Conservation (phyloP, 1,140 invertebrate species). For the Hormaphis cornu region DNA sequence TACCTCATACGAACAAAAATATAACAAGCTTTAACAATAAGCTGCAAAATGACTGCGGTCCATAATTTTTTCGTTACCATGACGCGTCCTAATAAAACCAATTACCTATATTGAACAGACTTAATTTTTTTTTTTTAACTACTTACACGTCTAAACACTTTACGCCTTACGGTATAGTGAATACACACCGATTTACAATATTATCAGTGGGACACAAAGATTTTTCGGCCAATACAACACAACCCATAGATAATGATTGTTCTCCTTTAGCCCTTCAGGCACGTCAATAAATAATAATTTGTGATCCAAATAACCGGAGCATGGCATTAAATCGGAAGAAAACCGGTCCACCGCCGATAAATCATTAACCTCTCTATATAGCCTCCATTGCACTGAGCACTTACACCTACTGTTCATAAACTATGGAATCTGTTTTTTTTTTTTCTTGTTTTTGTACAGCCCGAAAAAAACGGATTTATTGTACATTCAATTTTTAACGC, state of each 20-base stretch:
- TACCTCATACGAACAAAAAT: too few relatives aligned
- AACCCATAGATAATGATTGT: slow-evolving; percentile 3
- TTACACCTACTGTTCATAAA: slow-evolving; percentile 25
- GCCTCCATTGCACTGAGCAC: neutral
- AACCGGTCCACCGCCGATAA: slow-evolving; percentile 3
- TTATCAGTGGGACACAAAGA: neutral
- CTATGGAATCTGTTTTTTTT: slow-evolving; percentile 1
- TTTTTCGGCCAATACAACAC: neutral
- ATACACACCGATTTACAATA: neutral
- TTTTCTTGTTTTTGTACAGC: too few relatives aligned
- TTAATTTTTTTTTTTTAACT: too few relatives aligned
- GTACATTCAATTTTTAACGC: slow-evolving; percentile 11
- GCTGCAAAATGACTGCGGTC: too few relatives aligned
- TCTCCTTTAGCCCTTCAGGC: neutral
- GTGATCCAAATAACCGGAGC: slow-evolving; percentile 7
- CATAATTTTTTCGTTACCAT: too few relatives aligned
- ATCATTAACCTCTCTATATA: slow-evolving; percentile 14
- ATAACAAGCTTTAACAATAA: too few relatives aligned
- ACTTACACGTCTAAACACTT: too few relatives aligned
- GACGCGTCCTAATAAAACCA: too few relatives aligned
- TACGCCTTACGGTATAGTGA: too few relatives aligned
- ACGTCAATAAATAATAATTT: slow-evolving; percentile 22
- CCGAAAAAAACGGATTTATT: neutral
- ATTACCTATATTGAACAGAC: too few relatives aligned
- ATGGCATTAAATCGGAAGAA: slow-evolving; percentile 5